phyloP scores from a whole-genome alignment of 2,113 vertebrate species.

The Rhinichthys klamathensis region DNA sequence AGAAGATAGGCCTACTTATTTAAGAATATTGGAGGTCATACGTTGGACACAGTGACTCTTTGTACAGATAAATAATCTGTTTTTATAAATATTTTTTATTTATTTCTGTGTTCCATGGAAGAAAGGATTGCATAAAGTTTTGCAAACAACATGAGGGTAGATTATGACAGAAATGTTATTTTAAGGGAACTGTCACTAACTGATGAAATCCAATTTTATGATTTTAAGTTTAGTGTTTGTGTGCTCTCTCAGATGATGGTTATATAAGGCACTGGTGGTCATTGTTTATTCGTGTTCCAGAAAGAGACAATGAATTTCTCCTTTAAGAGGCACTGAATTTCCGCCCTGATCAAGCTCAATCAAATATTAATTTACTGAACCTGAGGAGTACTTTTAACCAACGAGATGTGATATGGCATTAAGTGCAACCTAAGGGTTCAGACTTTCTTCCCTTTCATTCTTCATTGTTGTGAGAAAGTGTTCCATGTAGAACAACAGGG shows the following conservation, averaged over 20 bases:
- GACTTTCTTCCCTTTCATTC: slow-evolving; percentile 38
- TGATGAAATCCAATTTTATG: not conserved
- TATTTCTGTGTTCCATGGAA: too few relatives aligned
- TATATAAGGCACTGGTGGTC: not conserved
- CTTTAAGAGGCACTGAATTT: slow-evolving; percentile 33
- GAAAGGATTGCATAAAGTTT: too few relatives aligned
- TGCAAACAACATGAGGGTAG: not conserved
- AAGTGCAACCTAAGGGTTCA: slow-evolving; percentile 33
- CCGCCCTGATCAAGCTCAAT: slow-evolving; percentile 28
- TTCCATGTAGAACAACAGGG: slow-evolving; percentile 9
- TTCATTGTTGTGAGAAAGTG: slow-evolving; percentile 28
- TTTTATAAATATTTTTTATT: too few relatives aligned
- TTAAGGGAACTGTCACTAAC: not conserved
- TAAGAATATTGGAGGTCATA: too few relatives aligned
- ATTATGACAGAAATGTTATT: not conserved
- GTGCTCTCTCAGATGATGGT: not conserved
- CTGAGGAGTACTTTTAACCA: slow-evolving; percentile 46
- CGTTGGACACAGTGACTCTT: too few relatives aligned
- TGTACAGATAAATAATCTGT: too few relatives aligned
- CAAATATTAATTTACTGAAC: slow-evolving; percentile 53
- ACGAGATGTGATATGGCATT: slow-evolving; percentile 45
- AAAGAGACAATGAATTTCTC: slow-evolving; percentile 17
- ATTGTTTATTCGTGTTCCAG: not conserved
- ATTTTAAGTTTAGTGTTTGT: not conserved
- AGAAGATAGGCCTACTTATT: too few relatives aligned